phyloP scores from a whole-genome alignment of 2,113 vertebrate genomes.

The Orthonyx spaldingii region DNA sequence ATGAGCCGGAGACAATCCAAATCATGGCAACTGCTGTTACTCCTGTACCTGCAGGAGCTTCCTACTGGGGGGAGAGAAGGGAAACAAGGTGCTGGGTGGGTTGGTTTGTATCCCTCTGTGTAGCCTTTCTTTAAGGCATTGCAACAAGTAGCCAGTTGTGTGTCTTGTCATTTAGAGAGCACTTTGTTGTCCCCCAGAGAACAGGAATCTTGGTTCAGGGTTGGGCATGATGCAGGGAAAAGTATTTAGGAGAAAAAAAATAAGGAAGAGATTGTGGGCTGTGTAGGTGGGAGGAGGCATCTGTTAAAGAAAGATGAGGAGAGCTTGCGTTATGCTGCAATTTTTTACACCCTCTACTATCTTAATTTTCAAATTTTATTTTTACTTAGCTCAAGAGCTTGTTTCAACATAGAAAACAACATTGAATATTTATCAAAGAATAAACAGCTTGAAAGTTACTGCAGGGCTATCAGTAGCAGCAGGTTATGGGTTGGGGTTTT shows the following conservation, averaged over 20 bases:
- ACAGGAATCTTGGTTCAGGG: neutral
- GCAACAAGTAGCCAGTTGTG: neutral
- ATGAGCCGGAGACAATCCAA: neutral
- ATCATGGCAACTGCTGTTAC: neutral
- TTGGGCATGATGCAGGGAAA: neutral
- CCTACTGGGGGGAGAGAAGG: neutral
- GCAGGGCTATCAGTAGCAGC: neutral
- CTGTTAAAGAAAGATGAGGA: neutral
- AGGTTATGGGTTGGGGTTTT: neutral
- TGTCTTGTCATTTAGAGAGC: neutral
- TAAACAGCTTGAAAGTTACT: neutral
- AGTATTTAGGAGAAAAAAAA: neutral
- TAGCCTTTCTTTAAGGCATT: neutral
- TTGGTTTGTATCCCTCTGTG: neutral
- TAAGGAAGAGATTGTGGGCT: neutral
- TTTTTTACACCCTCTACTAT: neutral
- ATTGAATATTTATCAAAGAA: neutral
- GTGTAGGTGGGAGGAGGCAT: neutral
- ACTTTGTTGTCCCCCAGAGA: neutral
- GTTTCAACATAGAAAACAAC: neutral
- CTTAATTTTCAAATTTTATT: neutral
- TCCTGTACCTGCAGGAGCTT: neutral
- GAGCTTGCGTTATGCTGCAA: neutral
- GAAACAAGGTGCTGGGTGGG: accelerated
- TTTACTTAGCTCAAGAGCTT: neutral